These are phyloP conservation scores for Cheilosia vulpina DNA, from an alignment of 2,888 invertebrate species.

Conservation along the genomic window DNA sequence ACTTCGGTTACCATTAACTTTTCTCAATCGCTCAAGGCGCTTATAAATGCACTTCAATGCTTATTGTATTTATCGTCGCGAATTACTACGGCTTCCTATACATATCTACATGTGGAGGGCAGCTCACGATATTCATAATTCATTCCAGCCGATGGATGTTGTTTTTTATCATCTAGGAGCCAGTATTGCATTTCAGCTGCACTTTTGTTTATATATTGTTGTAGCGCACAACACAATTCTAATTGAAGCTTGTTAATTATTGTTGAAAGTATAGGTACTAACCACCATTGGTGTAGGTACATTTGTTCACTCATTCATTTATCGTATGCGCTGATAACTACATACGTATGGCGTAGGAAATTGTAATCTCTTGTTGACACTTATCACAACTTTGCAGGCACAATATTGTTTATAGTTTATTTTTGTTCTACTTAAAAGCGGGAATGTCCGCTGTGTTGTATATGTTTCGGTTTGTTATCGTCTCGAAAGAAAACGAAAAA, in stretches of 20 bases:
- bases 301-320: constrained; percentile 39
- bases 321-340: neutral
- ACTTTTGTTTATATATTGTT: neutral
- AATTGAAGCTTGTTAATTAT: constrained; percentile 34
- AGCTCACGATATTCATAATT: constrained; percentile 20
- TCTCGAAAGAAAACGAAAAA: constrained; percentile 1
- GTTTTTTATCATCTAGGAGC: neutral
- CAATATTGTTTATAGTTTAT: neutral
- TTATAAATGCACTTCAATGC: constrained; percentile 28
- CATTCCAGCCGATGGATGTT: no score
- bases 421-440: constrained; percentile 13
- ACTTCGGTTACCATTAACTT: constrained; percentile 46
- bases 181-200: neutral
- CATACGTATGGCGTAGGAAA: constrained; percentile 10
- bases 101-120: neutral
- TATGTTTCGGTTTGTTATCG: constrained; percentile 26
- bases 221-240: constrained; percentile 1
- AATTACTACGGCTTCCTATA: constrained; percentile 33
- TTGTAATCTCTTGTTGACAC: constrained; percentile 49
- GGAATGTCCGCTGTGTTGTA: constrained; percentile 22
- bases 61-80: constrained; percentile 24
- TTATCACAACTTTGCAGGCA: constrained; percentile 42
- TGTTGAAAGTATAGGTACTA: neutral
- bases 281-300: constrained; percentile 7
- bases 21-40: constrained; percentile 39